Evolutionary conservation across 53 echinoderm and acorn worm species (phyloP), one percentile per base, ranked within the genome.

Genomic region (Holothuria scabra): DNA sequence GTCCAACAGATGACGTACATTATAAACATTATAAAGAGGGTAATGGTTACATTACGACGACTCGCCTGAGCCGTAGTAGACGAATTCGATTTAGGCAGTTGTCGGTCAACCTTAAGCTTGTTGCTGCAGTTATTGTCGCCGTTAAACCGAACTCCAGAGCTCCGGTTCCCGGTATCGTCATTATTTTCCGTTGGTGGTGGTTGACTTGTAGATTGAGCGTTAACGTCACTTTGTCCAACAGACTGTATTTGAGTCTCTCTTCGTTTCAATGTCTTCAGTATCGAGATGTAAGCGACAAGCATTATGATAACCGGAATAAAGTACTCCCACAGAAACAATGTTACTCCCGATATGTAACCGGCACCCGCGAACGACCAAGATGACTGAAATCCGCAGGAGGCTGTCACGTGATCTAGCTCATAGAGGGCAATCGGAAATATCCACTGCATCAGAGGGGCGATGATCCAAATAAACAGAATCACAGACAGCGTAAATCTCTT

Each of bases 1-100:
- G 96, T 88, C 96, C 96, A 96, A 90, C 96, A 96, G 10, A 93
- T 41, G 38, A 93, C 78, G 69, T 96, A 96, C 12, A 96, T 90
- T 46, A 90, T 34, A 66, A 96, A 96, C 13, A 93, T 84, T 19
- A 90, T 91, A 58, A 91, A 87, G 21, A 93, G 83, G 1, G 96
- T 93, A 68, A 94, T 66, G 32, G 97, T 97, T 33, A 97, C 88
- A 55, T 93, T 97, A 30, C 94, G 88, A 19, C 85, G 84, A n/a
- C 88, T 80, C 1, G 78, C 67, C 14, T 90, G 85, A 2, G 90
- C 76, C 21, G 67, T 59, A n/a, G n/a, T 8, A 31, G 71, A 74
- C 46, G 85, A 35, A 38, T 91, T 91, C 48, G 87, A 60, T 14
- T 76, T 52, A 0, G 64, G 21, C 21, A 33, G 31, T 16, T 60